These are phyloP conservation scores for Ichneumoninae sp. DNA, from an alignment of 2,888 invertebrate species.

Conservation along the genomic window DNA sequence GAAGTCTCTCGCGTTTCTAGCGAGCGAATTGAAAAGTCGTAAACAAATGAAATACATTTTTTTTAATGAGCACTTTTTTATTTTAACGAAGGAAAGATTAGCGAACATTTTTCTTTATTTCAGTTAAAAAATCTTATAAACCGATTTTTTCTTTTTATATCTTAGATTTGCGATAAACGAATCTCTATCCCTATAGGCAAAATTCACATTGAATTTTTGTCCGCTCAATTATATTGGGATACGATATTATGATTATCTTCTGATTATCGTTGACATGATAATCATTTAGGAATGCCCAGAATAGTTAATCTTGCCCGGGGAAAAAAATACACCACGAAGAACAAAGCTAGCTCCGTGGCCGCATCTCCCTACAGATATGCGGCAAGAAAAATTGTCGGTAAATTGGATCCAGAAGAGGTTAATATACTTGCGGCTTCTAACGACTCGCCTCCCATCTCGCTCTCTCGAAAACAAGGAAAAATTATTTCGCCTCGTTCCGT, in stretches of 20 bases:
- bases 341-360: not conserved
- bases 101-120: not conserved
- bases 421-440: conserved; percentile 63
- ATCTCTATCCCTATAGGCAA: too few relatives aligned
- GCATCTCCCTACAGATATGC: not conserved
- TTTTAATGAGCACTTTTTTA: not conserved
- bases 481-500: conserved; percentile 78
- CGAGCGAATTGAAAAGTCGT: not conserved
- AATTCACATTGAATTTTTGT: too few relatives aligned
- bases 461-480: conserved; percentile 79
- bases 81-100: not conserved
- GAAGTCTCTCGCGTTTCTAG: conserved; percentile 25
- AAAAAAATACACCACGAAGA: not conserved
- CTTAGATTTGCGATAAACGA: too few relatives aligned
- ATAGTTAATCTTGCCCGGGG: not conserved
- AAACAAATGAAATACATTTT: not conserved
- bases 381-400: conserved; percentile 51
- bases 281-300: conserved; percentile 7
- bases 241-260: conserved; percentile 1
- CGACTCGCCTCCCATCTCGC: conserved; percentile 54
- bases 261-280: conserved; percentile 40
- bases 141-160: too few relatives aligned
- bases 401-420: conserved; percentile 52
- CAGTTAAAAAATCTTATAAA: too few relatives aligned
- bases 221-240: not conserved